Conservation (phyloP, 2,797 vertebrate genomes). For the Bradypus variegatus region DNA sequence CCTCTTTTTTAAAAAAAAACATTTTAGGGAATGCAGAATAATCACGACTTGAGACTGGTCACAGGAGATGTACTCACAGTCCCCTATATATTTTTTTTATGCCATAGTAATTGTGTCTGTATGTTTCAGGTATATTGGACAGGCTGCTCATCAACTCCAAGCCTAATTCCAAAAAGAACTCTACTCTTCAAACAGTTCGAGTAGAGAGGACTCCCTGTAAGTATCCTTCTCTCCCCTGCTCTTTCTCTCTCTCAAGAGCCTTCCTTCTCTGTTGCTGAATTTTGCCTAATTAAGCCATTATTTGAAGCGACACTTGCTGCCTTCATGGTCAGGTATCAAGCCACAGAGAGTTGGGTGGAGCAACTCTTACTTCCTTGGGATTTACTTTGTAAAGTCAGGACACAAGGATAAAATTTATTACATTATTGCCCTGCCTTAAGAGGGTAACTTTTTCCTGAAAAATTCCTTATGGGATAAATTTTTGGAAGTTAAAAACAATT, state of each 20-base stretch:
- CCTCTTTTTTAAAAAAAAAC: not conserved
- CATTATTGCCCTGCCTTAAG: not conserved
- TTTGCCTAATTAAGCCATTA: not conserved
- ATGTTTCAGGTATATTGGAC: slow-evolving; percentile 79
- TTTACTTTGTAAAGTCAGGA: not conserved
- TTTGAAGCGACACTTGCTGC: not conserved
- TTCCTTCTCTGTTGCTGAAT: not conserved
- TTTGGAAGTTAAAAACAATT: not conserved
- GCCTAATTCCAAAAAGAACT: slow-evolving; percentile 56
- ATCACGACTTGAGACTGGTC: not conserved
- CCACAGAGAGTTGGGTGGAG: not conserved
- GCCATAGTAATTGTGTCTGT: not conserved
- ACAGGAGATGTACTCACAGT: not conserved
- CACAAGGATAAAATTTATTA: not conserved
- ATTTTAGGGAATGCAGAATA: not conserved
- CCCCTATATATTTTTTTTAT: not conserved
- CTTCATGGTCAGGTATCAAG: not conserved
- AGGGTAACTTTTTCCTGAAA: not conserved
- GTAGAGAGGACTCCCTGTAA: slow-evolving; percentile 85
- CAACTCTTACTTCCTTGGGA: not conserved
- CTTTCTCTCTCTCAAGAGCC: not conserved
- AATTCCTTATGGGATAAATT: not conserved
- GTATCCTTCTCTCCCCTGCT: slow-evolving; percentile 43
- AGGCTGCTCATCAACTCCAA: slow-evolving; percentile 82
- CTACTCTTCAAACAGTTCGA: slow-evolving; percentile 77